These are phyloP conservation scores for Acleris holmiana DNA, from an alignment of 2,888 invertebrate genomes.

Conservation along the genomic window DNA sequence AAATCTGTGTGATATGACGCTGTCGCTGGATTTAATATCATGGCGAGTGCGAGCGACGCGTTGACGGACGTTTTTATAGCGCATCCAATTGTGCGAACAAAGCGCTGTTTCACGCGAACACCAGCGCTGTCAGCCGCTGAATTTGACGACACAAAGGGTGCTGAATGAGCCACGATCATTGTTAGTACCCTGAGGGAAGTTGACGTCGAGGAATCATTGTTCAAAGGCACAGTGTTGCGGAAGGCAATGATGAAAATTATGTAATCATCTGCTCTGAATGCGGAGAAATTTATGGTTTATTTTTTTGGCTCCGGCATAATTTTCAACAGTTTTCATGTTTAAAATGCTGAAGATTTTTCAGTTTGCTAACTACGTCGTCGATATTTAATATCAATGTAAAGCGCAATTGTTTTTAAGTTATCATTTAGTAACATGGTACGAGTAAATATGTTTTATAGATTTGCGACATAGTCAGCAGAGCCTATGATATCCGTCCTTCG, in stretches of 20 bases:
- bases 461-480: background rate
- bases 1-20: constrained; percentile 2
- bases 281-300: too few species aligned
- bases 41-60: constrained; percentile 31
- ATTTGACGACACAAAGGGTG: constrained; percentile 8
- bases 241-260: background rate
- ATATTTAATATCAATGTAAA: too few species aligned
- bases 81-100: constrained; percentile 28
- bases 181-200: background rate
- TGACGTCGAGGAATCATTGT: background rate
- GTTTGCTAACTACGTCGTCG: too few species aligned
- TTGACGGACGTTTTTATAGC: constrained; percentile 36
- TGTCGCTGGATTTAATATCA: constrained; percentile 35
- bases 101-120: constrained; percentile 12
- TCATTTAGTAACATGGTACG: too few species aligned
- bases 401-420: too few species aligned
- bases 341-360: too few species aligned
- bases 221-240: background rate
- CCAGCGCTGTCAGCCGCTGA: constrained; percentile 19
- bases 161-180: constrained; percentile 1
- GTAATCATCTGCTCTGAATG: too few species aligned
- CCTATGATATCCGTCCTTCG: too few species aligned
- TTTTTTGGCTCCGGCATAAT: too few species aligned
- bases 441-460: background rate
- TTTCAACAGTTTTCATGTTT: too few species aligned